Evolutionary conservation across 1,140 invertebrate genomes (phyloP).

Genomic region (Tachypleus tridentatus): DNA sequence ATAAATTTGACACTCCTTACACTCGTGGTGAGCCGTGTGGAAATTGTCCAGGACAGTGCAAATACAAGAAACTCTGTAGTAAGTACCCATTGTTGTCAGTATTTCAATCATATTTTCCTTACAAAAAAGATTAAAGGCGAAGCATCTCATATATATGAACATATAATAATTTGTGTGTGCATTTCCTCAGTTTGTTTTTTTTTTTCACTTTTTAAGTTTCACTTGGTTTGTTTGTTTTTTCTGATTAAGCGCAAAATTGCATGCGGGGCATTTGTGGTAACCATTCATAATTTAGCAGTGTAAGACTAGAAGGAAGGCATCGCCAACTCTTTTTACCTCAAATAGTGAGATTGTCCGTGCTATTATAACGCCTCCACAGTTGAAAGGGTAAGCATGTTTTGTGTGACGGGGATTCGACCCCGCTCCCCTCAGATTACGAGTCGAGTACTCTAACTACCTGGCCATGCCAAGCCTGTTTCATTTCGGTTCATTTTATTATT

Average conservation of each 20-base stretch:
- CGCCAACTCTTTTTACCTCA: too few relatives aligned
- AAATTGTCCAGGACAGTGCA: constrained; percentile 23
- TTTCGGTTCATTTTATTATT: too few relatives aligned
- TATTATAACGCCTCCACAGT: too few relatives aligned
- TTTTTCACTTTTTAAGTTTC: background rate
- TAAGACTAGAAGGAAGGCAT: too few relatives aligned
- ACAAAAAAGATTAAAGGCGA: background rate
- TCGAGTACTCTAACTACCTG: too few relatives aligned
- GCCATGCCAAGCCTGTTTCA: too few relatives aligned
- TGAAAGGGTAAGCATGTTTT: too few relatives aligned
- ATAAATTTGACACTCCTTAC: constrained; percentile 10
- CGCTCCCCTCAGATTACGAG: too few relatives aligned
- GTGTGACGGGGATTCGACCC: too few relatives aligned
- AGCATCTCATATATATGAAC: background rate
- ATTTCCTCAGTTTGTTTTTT: background rate
- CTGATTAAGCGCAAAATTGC: background rate
- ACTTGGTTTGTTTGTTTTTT: background rate
- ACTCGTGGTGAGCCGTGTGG: constrained; percentile 11
- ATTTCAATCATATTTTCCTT: background rate
- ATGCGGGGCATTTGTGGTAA: background rate
- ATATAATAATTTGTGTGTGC: background rate
- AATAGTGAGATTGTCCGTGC: too few relatives aligned
- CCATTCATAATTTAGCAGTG: too few relatives aligned
- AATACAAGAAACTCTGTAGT: constrained; percentile 49
- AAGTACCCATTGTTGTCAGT: constrained; percentile 9